A percentile compares a stretch with the other conserved stretches of the same genome.
These are phyloP conservation scores for Bubo bubo DNA, from an alignment of 2,113 vertebrate genomes.

Conservation along the genomic window DNA sequence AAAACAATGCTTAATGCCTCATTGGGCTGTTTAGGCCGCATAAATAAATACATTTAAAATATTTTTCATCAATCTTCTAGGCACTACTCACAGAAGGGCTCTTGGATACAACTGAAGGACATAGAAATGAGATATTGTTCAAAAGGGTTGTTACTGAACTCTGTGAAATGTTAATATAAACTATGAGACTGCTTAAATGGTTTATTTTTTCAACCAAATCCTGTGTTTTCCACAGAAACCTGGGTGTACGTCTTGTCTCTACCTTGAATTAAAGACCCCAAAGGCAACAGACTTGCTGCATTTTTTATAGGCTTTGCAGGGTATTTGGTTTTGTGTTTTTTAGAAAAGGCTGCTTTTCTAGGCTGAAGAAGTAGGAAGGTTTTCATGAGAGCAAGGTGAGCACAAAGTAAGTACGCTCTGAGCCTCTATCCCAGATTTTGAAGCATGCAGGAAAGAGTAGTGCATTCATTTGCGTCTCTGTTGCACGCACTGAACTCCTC, in stretches of 20 bases:
- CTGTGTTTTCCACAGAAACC: neutral
- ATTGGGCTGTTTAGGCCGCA: neutral
- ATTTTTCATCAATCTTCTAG: neutral
- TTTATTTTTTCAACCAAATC: neutral
- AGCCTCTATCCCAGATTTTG: neutral
- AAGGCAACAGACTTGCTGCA: neutral
- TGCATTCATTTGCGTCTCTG: neutral
- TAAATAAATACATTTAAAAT: neutral
- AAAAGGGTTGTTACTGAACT: neutral
- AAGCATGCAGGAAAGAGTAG: neutral
- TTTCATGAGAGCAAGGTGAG: neutral
- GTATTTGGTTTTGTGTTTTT: neutral
- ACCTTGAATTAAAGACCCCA: neutral
- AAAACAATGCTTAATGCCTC: neutral
- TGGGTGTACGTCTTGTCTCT: neutral
- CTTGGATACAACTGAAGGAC: neutral
- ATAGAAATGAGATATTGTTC: neutral
- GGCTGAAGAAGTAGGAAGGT: neutral
- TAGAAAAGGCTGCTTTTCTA: neutral
- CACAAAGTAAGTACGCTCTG: neutral
- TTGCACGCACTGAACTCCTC: accelerated
- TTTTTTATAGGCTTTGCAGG: neutral
- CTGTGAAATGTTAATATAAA: neutral
- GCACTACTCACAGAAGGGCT: neutral
- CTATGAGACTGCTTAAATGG: neutral